These are phyloP conservation scores for Oplegnathus fasciatus DNA, from an alignment of 2,113 vertebrate species.

Conservation along the genomic window DNA sequence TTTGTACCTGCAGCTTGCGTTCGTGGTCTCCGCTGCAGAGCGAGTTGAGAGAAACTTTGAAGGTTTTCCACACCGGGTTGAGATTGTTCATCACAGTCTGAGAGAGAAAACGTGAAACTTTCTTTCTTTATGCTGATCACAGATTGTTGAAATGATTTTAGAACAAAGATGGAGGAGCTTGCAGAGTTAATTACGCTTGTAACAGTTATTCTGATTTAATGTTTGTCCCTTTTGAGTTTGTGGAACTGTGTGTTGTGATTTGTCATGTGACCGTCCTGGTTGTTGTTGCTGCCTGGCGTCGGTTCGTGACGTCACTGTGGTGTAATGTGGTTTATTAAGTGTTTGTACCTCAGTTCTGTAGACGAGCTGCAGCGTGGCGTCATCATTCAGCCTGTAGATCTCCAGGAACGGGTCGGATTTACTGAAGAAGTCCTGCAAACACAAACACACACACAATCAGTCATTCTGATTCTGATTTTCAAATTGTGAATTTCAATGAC, in stretches of 20 bases:
- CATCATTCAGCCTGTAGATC: slow-evolving; percentile 96
- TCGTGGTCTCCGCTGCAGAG: slow-evolving; percentile 97
- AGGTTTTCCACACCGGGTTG: slow-evolving; percentile 97
- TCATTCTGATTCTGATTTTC: too few relatives aligned
- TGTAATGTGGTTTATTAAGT: too few relatives aligned
- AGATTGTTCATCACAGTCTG: slow-evolving; percentile 99
- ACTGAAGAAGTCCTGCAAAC: slow-evolving; percentile 95
- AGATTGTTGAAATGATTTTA: too few relatives aligned
- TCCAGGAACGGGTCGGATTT: slow-evolving; percentile 98
- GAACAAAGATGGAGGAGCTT: too few relatives aligned
- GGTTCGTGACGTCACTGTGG: too few relatives aligned
- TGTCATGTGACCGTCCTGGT: too few relatives aligned
- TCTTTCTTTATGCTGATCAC: neutral
- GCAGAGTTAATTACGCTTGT: too few relatives aligned
- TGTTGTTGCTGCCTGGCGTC: too few relatives aligned
- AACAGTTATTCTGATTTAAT: too few relatives aligned
- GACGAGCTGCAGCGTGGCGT: slow-evolving; percentile 95
- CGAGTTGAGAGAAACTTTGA: slow-evolving; percentile 97
- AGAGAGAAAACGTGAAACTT: neutral
- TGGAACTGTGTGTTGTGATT: too few relatives aligned
- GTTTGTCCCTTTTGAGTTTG: too few relatives aligned
- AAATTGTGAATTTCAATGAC: too few relatives aligned
- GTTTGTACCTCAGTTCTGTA: slow-evolving; percentile 94
- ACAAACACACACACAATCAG: neutral
- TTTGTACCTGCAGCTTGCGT: slow-evolving; percentile 91